Base-by-base conservation (phyloP, 1,140 invertebrate genomes). In the Limonius californicus region DNA sequence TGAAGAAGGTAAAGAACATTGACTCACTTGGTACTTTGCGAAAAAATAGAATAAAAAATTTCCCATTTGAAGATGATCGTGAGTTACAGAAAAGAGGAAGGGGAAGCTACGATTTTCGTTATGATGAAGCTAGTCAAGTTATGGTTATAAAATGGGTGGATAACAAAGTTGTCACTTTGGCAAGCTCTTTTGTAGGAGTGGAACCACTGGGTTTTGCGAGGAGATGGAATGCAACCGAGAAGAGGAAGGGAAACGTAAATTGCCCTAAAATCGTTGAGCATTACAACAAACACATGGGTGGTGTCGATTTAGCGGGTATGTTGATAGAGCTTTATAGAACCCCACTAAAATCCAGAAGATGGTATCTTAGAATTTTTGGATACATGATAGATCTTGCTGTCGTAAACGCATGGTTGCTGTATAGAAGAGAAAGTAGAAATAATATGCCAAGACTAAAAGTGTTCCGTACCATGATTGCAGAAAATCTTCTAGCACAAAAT, bases 271-370 rank as follows among this genome's bases (percentile, higher is more conserved):
- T 70, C 32, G 68, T 74, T 64, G 35, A 58, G 47, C 68, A 64
- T 59, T 74, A 73, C 64, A 74, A 73, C 59, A 72, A 72, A 59
- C 59, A 68, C 56, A 74, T 74, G 74, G 71, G 74, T 45, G 70
- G 70, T 45, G 68, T 74, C 47, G 74, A 74, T 62, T 68, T 68
- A 60, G 32, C 62, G 56, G 66, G 67, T 42, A 39, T 30, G 45
- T 60, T 68, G 11, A 62, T 70, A 11, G 53, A 50, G 12, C 30
- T 67, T 11, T 66, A 69, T 57, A 53, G 63, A 35, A 27, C 53
- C 1, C 12, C 53, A 11, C 15, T 55, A 2, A 55, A 32, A 14
- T 30, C 27, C 21, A 23, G 14, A 32, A 53, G 60, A 47, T 68
- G 65, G 62, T 62, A 62, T 43, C 64, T 63, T 66, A 59, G 62